Evolutionary conservation across 2,113 vertebrate genomes (phyloP).

Genomic region (Nesospiza acunhae): DNA sequence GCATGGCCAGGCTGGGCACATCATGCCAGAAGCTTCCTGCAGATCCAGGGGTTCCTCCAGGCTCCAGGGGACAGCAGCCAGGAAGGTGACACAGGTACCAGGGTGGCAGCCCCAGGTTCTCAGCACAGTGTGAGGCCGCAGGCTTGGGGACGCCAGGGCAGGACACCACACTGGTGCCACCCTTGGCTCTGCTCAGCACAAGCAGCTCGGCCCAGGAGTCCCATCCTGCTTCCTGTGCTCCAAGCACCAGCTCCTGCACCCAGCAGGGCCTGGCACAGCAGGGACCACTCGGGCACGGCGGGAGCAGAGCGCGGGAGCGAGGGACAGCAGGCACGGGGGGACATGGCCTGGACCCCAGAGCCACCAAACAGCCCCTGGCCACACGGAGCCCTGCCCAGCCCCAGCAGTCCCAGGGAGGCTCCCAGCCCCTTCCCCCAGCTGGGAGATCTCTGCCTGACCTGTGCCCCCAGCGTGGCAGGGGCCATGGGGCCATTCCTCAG

Average conservation of each 20-base stretch:
- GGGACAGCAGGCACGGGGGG: background rate
- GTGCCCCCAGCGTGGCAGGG: accelerated
- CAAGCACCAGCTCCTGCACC: background rate
- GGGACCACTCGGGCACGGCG: accelerated
- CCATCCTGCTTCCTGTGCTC: background rate
- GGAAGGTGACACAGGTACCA: background rate
- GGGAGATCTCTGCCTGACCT: background rate
- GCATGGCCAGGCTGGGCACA: background rate
- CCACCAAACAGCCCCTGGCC: background rate
- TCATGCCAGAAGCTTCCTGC: background rate
- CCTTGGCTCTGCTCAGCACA: background rate
- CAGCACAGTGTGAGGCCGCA: background rate
- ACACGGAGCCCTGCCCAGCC: background rate
- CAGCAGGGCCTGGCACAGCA: background rate
- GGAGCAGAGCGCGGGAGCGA: background rate
- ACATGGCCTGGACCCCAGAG: background rate
- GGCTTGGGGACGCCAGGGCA: background rate
- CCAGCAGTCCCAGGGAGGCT: background rate
- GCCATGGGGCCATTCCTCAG: background rate
- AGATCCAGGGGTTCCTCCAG: background rate
- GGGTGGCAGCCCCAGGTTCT: background rate
- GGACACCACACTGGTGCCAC: background rate
- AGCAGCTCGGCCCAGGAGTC: background rate
- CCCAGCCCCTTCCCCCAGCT: accelerated
- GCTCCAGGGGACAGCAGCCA: background rate